phyloP scores from a whole-genome alignment of 2,888 invertebrate species.

The Apamea epomidion region DNA sequence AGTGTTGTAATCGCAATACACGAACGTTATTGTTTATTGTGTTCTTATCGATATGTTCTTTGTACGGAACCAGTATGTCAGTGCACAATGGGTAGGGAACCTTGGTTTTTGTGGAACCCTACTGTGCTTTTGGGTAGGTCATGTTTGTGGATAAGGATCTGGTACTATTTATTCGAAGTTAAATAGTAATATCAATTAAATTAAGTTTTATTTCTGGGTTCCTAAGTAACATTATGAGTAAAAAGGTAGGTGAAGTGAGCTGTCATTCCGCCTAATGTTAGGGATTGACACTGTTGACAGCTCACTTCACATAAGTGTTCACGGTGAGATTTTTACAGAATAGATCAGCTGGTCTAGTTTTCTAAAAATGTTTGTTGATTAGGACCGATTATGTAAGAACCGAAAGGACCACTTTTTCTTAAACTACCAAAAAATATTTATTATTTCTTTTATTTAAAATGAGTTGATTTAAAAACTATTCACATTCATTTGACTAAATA shows the following conservation, averaged over 20 bases:
- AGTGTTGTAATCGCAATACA: slow-evolving; percentile 79
- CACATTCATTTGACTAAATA: not conserved
- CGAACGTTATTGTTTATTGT: slow-evolving; percentile 90
- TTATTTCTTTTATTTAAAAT: not conserved
- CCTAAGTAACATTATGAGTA: not conserved
- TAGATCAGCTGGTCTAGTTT: not conserved
- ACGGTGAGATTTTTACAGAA: not conserved
- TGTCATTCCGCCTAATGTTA: not conserved
- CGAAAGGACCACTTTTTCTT: not conserved
- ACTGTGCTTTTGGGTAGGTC: slow-evolving; percentile 57
- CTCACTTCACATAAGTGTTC: no score
- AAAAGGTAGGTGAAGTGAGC: not conserved
- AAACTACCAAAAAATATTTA: not conserved
- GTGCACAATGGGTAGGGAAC: slow-evolving; percentile 80
- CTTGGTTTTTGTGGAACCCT: slow-evolving; percentile 82
- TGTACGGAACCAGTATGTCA: slow-evolving; percentile 76
- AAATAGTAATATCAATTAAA: not conserved
- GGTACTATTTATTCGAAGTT: not conserved
- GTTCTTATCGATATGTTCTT: slow-evolving; percentile 88
- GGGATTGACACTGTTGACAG: no score
- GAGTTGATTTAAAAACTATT: not conserved
- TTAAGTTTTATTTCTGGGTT: not conserved
- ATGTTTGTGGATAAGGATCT: slow-evolving; percentile 34
- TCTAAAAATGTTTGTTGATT: not conserved
- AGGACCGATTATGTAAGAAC: not conserved